These are phyloP conservation scores for Urocynchramus pylzowi DNA, from an alignment of 2,113 vertebrate genomes.

Conservation along the genomic window DNA sequence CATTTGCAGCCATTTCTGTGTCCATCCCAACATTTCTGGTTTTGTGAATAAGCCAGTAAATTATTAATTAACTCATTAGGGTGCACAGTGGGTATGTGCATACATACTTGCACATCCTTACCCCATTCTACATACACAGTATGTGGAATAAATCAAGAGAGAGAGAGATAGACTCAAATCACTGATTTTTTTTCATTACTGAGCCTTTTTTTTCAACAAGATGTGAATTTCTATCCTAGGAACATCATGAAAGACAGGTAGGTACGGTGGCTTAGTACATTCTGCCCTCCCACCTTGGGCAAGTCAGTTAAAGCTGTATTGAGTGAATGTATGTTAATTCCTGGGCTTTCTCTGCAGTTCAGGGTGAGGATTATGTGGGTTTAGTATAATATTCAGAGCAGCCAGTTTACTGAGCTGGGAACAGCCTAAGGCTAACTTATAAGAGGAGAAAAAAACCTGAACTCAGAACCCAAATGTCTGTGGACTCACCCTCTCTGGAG, in stretches of 20 bases:
- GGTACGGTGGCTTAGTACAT: background rate
- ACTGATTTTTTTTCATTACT: background rate
- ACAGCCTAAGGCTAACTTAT: background rate
- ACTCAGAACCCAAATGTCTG: background rate
- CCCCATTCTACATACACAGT: background rate
- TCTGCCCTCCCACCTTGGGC: background rate
- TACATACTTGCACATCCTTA: background rate
- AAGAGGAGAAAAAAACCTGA: accelerated
- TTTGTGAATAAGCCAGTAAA: background rate
- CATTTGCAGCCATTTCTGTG: background rate
- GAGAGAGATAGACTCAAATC: background rate
- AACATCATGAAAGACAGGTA: background rate
- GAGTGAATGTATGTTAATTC: background rate
- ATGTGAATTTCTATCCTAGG: background rate
- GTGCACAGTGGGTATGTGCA: background rate
- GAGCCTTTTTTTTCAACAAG: background rate
- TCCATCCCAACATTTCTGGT: background rate
- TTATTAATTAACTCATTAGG: background rate
- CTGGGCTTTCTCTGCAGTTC: background rate
- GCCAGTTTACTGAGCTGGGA: background rate
- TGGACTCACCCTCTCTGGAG: background rate
- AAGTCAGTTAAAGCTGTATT: background rate
- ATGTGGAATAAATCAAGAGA: background rate
- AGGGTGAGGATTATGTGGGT: background rate
- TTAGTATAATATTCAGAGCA: slow-evolving; percentile 12